phyloP scores from a whole-genome alignment of 2,888 invertebrate species.

The Tipula helvola region DNA sequence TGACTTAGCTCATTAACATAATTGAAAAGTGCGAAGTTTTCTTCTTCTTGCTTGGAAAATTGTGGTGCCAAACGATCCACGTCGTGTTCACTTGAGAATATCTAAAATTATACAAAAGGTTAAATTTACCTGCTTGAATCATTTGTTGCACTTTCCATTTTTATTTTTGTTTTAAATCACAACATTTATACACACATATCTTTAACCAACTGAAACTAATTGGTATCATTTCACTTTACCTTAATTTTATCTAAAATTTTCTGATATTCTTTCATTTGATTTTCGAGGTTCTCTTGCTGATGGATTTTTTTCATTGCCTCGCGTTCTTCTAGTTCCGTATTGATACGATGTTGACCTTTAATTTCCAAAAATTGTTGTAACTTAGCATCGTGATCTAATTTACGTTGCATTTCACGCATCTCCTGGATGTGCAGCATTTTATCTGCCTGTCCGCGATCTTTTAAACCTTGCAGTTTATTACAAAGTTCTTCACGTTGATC shows the following conservation, averaged over 20 bases:
- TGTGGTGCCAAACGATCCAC: slow-evolving; percentile 54
- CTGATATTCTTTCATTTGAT: slow-evolving; percentile 58
- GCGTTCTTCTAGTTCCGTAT: slow-evolving; percentile 60
- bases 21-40: slow-evolving; percentile 84
- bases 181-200: neutral
- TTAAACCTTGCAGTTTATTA: slow-evolving; percentile 64
- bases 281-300: slow-evolving; percentile 53
- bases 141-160: neutral
- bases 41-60: slow-evolving; percentile 75
- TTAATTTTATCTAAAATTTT: slow-evolving; percentile 64
- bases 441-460: slow-evolving; percentile 65
- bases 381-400: slow-evolving; percentile 73
- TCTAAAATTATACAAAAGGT: slow-evolving; percentile 26
- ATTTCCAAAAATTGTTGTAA: slow-evolving; percentile 73
- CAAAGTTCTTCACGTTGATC: slow-evolving; percentile 77
- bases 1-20: slow-evolving; percentile 83
- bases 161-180: too few relatives aligned
- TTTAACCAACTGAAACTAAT: neutral
- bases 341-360: slow-evolving; percentile 67
- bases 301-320: slow-evolving; percentile 56
- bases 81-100: slow-evolving; percentile 49
- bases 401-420: slow-evolving; percentile 76
- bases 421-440: slow-evolving; percentile 52
- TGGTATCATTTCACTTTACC: slow-evolving; percentile 31
- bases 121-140: neutral